Evolutionary conservation across 2,888 invertebrate genomes (phyloP).

Genomic region (Emesis castigata): DNA sequence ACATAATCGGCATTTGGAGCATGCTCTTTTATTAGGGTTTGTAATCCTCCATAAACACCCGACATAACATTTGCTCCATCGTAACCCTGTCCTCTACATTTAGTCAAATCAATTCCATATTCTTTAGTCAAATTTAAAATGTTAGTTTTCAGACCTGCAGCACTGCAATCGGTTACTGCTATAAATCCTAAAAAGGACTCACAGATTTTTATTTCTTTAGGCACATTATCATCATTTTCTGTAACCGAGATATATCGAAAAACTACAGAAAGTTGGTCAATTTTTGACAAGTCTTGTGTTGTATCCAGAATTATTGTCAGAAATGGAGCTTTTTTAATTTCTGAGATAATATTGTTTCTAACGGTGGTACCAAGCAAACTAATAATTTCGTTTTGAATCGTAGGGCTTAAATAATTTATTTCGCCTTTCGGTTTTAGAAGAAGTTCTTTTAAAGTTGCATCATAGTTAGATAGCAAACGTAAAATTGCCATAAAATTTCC

Average conservation of each 20-base stretch:
- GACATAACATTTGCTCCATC: slow-evolving; percentile 64
- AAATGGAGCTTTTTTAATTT: slow-evolving; percentile 58
- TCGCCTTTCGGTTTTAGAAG: neutral
- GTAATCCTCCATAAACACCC: slow-evolving; percentile 62
- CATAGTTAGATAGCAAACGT: slow-evolving; percentile 37
- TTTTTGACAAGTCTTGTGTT: slow-evolving; percentile 59
- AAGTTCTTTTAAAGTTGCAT: slow-evolving; percentile 47
- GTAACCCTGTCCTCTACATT: slow-evolving; percentile 65
- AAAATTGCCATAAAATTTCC: slow-evolving; percentile 55
- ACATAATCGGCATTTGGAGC: slow-evolving; percentile 58
- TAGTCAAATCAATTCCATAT: slow-evolving; percentile 65
- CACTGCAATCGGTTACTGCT: slow-evolving; percentile 55
- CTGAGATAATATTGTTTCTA: slow-evolving; percentile 54
- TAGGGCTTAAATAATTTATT: slow-evolving; percentile 29
- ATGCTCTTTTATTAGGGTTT: slow-evolving; percentile 63
- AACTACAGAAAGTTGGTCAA: slow-evolving; percentile 64
- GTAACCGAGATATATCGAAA: slow-evolving; percentile 61
- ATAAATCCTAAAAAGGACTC: slow-evolving; percentile 59
- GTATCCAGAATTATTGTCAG: slow-evolving; percentile 57
- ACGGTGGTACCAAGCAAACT: slow-evolving; percentile 35
- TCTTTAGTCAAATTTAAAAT: slow-evolving; percentile 59
- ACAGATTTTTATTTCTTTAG: slow-evolving; percentile 58
- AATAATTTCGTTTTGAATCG: slow-evolving; percentile 47
- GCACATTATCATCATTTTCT: slow-evolving; percentile 65
- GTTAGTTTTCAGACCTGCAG: slow-evolving; percentile 48